These are phyloP conservation scores for Micropterix aruncella DNA, from an alignment of 2,888 invertebrate genomes.

Conservation along the genomic window DNA sequence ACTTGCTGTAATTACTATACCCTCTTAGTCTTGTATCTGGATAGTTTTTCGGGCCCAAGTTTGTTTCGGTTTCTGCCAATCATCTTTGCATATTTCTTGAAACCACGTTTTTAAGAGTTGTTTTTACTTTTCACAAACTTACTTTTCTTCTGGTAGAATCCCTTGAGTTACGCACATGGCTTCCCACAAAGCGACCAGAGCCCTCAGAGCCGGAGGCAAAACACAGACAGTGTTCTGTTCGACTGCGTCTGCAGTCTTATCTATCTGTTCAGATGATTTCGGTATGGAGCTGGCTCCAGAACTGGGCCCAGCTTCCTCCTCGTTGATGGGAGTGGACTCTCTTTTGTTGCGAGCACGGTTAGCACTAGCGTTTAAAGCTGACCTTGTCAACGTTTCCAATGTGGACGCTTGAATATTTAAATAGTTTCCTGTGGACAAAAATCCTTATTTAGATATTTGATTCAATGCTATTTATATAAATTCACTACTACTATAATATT, in stretches of 20 bases:
- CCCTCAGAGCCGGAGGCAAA: conserved; percentile 76
- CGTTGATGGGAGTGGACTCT: conserved; percentile 27
- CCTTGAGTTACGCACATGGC: conserved; percentile 48
- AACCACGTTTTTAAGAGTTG: no score
- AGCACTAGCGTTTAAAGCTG: conserved; percentile 65
- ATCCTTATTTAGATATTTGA: conserved; percentile 3
- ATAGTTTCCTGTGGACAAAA: conserved; percentile 42
- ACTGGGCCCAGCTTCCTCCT: conserved; percentile 25
- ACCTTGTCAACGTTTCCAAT: conserved; percentile 59
- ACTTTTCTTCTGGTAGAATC: no score
- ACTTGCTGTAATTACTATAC: no score
- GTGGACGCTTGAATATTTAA: conserved; percentile 67
- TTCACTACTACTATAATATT: not conserved
- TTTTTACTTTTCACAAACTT: no score
- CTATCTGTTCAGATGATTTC: not conserved
- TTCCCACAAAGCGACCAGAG: conserved; percentile 84
- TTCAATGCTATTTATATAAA: conserved; percentile 6
- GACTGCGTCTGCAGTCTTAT: conserved; percentile 14
- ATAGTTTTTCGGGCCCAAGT: no score
- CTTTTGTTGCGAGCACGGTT: conserved; percentile 44
- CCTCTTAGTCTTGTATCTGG: no score
- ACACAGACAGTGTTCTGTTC: conserved; percentile 48
- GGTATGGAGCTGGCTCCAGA: not conserved
- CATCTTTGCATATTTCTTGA: no score
- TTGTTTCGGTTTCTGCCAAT: no score